A percentile compares a stretch with the other conserved stretches of the same genome.
Evolutionary conservation across 2,888 invertebrate species (phyloP).

Genomic region (Tetragonisca angustula): DNA sequence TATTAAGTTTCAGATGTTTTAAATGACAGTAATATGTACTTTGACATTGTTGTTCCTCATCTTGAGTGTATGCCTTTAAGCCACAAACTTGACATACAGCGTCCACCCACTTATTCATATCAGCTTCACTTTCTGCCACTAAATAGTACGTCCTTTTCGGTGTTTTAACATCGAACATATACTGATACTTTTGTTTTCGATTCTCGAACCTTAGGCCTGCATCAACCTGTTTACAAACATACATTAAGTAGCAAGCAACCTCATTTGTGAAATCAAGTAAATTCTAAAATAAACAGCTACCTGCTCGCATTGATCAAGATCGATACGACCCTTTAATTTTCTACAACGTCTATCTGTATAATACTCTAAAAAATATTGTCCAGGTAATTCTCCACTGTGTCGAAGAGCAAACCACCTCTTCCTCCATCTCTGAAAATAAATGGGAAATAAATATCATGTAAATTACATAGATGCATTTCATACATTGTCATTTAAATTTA

Average conservation of each 20-base stretch:
- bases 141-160: slow-evolving; percentile 95
- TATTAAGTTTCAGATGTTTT: not conserved
- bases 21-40: slow-evolving; percentile 71
- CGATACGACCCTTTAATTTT: slow-evolving; percentile 94
- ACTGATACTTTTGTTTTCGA: slow-evolving; percentile 91
- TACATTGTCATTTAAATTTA: not conserved
- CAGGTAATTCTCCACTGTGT: slow-evolving; percentile 95
- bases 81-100: slow-evolving; percentile 97
- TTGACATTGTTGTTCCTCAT: slow-evolving; percentile 84
- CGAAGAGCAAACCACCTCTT: slow-evolving; percentile 97
- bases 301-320: slow-evolving; percentile 98
- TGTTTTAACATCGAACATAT: slow-evolving; percentile 95
- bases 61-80: slow-evolving; percentile 89
- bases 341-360: slow-evolving; percentile 94
- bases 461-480: not conserved
- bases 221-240: slow-evolving; percentile 87
- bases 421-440: slow-evolving; percentile 93
- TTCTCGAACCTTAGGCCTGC: slow-evolving; percentile 94
- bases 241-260: not conserved
- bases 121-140: slow-evolving; percentile 95
- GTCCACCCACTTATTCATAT: slow-evolving; percentile 98
- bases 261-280: not conserved
- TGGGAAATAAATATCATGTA: slow-evolving; percentile 22
- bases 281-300: slow-evolving; percentile 84
- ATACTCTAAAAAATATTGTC: slow-evolving; percentile 96